These are phyloP conservation scores for Allygus modestus DNA, from an alignment of 2,888 invertebrate species.

Conservation along the genomic window DNA sequence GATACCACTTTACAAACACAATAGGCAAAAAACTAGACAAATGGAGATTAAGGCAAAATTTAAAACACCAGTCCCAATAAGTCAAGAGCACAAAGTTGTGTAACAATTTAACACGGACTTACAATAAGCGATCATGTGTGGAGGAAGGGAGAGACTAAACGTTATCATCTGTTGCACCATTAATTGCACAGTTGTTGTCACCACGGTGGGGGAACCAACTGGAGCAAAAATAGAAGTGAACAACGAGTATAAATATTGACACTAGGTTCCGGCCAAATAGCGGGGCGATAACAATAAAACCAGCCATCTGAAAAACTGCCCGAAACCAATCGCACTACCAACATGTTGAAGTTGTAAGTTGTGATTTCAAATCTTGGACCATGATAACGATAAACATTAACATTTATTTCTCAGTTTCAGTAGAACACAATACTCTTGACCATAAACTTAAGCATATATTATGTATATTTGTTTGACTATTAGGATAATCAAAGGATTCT, in stretches of 20 bases:
- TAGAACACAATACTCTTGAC: no score
- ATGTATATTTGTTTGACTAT: no score
- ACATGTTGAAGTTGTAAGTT: not conserved
- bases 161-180: constrained; percentile 33
- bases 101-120: not conserved
- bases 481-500: no score
- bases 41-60: not conserved
- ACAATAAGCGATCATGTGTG: not conserved
- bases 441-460: no score
- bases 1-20: not conserved
- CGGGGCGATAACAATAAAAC: constrained; percentile 24
- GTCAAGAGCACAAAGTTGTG: not conserved
- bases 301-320: constrained; percentile 9
- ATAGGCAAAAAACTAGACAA: not conserved
- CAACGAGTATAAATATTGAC: constrained; percentile 51
- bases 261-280: constrained; percentile 5
- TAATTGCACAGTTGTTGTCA: constrained; percentile 46
- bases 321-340: not conserved
- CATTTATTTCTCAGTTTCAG: no score
- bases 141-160: constrained; percentile 7
- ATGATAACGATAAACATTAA: no score
- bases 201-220: constrained; percentile 29
- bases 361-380: not conserved
- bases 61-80: not conserved
- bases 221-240: constrained; percentile 51